Conservation (phyloP, 2,888 invertebrate genomes). For the Parochlus steinenii region DNA sequence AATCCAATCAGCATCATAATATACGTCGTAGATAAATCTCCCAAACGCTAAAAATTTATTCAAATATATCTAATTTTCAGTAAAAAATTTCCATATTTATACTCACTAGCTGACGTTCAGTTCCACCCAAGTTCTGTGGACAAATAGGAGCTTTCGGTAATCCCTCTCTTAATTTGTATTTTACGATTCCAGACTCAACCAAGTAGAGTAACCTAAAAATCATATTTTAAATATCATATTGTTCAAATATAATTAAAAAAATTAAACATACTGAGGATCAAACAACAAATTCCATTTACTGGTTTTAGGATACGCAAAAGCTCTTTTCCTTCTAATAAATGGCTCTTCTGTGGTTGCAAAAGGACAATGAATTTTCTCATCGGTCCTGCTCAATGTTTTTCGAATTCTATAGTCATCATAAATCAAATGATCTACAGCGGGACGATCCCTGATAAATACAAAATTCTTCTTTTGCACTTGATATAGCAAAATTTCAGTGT, state of each 20-base stretch:
- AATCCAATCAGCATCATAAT: conserved; percentile 56
- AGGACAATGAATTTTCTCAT: conserved; percentile 51
- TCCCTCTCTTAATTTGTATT: conserved; percentile 41
- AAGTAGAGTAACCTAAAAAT: conserved; percentile 43
- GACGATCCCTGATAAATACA: conserved; percentile 52
- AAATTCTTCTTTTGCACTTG: conserved; percentile 33
- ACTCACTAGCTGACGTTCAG: conserved; percentile 41
- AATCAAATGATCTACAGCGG: conserved; percentile 49
- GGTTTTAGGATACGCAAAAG: conserved; percentile 51
- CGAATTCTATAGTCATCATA: conserved; percentile 46
- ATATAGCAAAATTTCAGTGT: conserved; percentile 27
- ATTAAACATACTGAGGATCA: conserved; percentile 46
- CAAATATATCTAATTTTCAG: background rate
- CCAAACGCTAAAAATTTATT: conserved; percentile 37
- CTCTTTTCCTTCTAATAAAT: conserved; percentile 47
- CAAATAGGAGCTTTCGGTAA: conserved; percentile 64
- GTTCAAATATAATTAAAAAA: conserved; percentile 2
- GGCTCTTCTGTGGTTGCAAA: conserved; percentile 56
- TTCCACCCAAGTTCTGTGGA: conserved; percentile 62
- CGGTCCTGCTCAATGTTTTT: conserved; percentile 37
- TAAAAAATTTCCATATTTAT: background rate
- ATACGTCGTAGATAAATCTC: conserved; percentile 66
- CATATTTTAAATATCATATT: conserved; percentile 8
- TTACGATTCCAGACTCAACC: conserved; percentile 60
- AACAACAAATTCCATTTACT: conserved; percentile 44